Conservation (phyloP, 1,140 invertebrate genomes). For the Drosophila santomea region DNA sequence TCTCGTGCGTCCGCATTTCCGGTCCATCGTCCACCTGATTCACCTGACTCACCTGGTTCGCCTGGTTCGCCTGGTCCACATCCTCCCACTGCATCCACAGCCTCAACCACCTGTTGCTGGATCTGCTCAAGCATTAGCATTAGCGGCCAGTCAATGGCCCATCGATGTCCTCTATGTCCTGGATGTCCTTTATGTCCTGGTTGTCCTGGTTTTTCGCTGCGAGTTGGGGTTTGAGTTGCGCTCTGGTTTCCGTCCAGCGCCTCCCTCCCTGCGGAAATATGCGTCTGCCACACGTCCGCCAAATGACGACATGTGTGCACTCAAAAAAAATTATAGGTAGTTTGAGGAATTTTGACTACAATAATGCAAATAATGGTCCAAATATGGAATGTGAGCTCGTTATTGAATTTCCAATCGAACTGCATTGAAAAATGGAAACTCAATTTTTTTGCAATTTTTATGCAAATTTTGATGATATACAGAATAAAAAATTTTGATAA, state of each 20-base stretch:
- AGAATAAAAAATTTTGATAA: too few species aligned
- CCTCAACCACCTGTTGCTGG: conserved; percentile 36
- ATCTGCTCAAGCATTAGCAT: conserved; percentile 38
- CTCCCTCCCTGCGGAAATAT: conserved; percentile 48
- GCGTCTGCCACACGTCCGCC: conserved; percentile 46
- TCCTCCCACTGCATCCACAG: neutral
- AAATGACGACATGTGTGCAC: neutral
- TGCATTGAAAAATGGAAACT: too few species aligned
- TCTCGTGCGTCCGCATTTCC: conserved; percentile 54
- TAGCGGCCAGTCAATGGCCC: conserved; percentile 27
- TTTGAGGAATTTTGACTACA: too few species aligned
- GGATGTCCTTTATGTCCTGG: conserved; percentile 1
- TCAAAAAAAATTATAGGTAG: neutral
- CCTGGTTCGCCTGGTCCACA: neutral
- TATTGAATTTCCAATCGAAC: too few species aligned
- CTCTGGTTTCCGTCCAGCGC: conserved; percentile 26
- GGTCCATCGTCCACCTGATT: conserved; percentile 8
- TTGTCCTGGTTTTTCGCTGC: neutral
- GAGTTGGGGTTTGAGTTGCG: neutral
- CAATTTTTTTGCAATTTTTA: too few species aligned
- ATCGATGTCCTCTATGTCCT: conserved; percentile 12
- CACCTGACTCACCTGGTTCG: neutral
- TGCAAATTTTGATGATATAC: too few species aligned
- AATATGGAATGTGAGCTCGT: too few species aligned
- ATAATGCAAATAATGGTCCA: too few species aligned